Conservation (phyloP, 1,140 invertebrate species). For the Drosophila varians region DNA sequence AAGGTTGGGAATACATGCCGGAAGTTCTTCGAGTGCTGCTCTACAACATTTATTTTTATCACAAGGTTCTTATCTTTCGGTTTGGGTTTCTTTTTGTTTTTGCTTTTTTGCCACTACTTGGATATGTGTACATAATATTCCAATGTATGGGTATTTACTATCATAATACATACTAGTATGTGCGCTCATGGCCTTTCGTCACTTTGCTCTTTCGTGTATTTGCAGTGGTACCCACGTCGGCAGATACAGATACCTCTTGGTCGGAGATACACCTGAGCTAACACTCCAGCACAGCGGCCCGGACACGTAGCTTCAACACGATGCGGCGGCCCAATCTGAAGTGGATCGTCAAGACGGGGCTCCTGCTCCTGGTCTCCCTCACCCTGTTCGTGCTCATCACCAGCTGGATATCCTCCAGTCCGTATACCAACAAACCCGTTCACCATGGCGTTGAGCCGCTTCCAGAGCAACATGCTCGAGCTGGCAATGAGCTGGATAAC, state of each 20-base stretch:
- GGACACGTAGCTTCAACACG: constrained; percentile 52
- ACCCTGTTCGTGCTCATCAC: constrained; percentile 68
- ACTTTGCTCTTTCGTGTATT: neutral
- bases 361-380: constrained; percentile 59
- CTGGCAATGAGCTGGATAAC: neutral
- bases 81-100: constrained; percentile 2
- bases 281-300: constrained; percentile 12
- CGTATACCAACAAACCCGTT: constrained; percentile 67
- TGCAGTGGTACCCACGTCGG: constrained; percentile 3
- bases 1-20: constrained; percentile 3
- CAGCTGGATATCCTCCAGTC: constrained; percentile 74
- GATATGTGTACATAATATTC: neutral
- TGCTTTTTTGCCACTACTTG: constrained; percentile 1
- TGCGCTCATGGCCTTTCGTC: constrained; percentile 3
- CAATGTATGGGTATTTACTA: neutral
- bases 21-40: constrained; percentile 24
- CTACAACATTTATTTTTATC: constrained; percentile 25
- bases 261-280: constrained; percentile 28
- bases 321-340: constrained; percentile 81
- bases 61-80: constrained; percentile 31
- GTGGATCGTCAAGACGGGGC: constrained; percentile 69
- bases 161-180: constrained; percentile 9
- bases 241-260: constrained; percentile 3
- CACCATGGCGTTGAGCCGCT: constrained; percentile 55
- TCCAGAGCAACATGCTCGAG: constrained; percentile 9